phyloP scores from a whole-genome alignment of 2,797 vertebrate species.

The Xenopus petersii region DNA sequence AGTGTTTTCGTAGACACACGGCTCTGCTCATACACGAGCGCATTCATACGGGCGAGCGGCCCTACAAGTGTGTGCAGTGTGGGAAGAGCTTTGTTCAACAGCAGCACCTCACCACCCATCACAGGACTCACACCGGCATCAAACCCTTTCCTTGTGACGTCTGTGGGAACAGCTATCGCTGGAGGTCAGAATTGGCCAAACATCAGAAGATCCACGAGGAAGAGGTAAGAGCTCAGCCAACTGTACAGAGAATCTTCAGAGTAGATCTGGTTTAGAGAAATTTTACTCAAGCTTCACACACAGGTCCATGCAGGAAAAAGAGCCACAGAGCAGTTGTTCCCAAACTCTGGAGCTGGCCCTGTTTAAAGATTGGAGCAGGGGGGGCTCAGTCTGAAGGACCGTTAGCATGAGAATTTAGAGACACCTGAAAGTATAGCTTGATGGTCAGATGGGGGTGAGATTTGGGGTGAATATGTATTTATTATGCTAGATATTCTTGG shows the following conservation, averaged over 20 bases:
- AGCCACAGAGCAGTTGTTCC: no score
- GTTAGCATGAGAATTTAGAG: not conserved
- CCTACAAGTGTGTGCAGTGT: constrained; percentile 35
- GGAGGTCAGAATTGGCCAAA: constrained; percentile 26
- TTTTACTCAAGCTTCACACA: no score
- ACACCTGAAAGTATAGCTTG: not conserved
- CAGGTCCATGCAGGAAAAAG: no score
- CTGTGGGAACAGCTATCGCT: constrained; percentile 37
- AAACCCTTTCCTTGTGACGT: constrained; percentile 26
- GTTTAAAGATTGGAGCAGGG: no score
- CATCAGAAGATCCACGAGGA: constrained; percentile 24
- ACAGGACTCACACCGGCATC: constrained; percentile 34
- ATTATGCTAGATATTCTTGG: no score
- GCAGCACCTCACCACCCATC: constrained; percentile 40
- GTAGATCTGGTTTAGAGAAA: no score
- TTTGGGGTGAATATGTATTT: no score
- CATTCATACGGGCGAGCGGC: constrained; percentile 36
- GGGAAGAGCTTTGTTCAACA: constrained; percentile 41
- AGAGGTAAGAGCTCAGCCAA: not conserved
- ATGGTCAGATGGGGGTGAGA: no score
- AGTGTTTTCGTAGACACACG: constrained; percentile 39
- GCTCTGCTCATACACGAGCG: constrained; percentile 39
- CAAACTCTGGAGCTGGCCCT: no score
- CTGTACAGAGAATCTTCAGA: no score
- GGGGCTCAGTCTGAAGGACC: no score